Percentiles rank a stretch among this genome's conserved stretches.
Evolutionary conservation across 2,797 vertebrate species (phyloP).

Genomic region (Chlorospingus flavigularis): DNA sequence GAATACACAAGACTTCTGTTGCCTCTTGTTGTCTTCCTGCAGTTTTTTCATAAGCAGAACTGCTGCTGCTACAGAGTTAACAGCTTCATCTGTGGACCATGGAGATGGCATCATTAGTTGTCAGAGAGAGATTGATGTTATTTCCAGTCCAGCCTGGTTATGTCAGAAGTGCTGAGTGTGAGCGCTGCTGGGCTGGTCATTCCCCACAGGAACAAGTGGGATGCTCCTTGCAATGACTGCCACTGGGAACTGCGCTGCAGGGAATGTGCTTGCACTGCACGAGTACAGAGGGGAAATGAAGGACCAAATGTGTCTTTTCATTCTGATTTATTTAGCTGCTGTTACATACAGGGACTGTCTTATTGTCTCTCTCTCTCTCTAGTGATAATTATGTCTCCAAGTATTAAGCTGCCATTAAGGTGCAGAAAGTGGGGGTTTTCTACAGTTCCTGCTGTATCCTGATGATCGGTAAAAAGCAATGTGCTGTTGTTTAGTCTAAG

Average conservation of each 20-base stretch:
- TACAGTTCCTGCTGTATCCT: neutral
- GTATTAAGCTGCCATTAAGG: neutral
- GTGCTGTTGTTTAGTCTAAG: neutral
- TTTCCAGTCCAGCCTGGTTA: neutral
- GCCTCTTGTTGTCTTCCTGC: neutral
- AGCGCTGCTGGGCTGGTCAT: neutral
- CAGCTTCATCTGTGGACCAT: neutral
- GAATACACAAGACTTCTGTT: neutral
- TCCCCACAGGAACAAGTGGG: neutral
- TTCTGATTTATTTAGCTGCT: neutral
- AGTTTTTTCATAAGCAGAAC: neutral
- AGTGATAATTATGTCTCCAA: neutral
- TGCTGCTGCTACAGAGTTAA: neutral
- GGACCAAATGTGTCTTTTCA: neutral
- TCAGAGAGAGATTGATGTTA: neutral
- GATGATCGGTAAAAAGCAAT: neutral
- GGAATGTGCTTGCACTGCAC: rapidly evolving
- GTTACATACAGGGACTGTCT: neutral
- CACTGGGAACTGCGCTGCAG: neutral
- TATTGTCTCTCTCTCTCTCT: neutral
- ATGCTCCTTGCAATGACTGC: neutral
- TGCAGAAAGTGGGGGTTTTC: neutral
- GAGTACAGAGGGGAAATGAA: neutral
- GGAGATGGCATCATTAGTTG: neutral
- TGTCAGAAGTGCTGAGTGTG: neutral